Conservation (phyloP, 2,113 vertebrate genomes). For the Speoplatyrhinus poulsoni region DNA sequence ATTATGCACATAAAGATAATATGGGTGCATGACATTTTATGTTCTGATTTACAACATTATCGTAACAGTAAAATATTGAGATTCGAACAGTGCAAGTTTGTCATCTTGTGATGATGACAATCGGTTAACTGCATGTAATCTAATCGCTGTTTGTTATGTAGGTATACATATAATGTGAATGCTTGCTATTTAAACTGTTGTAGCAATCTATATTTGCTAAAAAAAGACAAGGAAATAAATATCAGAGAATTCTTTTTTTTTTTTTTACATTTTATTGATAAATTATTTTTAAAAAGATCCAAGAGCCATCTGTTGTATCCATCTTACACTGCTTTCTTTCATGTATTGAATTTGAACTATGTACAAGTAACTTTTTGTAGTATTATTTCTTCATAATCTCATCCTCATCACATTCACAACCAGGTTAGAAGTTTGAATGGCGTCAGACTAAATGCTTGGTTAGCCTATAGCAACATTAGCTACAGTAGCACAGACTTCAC, state of each 20-base stretch:
- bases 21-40: neutral
- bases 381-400: slow-evolving; percentile 31
- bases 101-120: too few species aligned
- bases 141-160: too few species aligned
- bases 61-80: too few species aligned
- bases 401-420: slow-evolving; percentile 71
- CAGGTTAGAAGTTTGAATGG: slow-evolving; percentile 63
- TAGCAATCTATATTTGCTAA: too few species aligned
- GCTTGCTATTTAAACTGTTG: too few species aligned
- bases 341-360: slow-evolving; percentile 68
- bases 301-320: slow-evolving; percentile 57
- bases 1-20: neutral
- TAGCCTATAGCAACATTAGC: slow-evolving; percentile 60
- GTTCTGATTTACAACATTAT: neutral
- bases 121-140: too few species aligned
- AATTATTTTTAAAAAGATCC: slow-evolving; percentile 83
- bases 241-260: slow-evolving; percentile 30
- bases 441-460: slow-evolving; percentile 56
- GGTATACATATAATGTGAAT: too few species aligned
- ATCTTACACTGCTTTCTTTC: slow-evolving; percentile 54
- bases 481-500: slow-evolving; percentile 45
- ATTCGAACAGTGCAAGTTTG: too few species aligned
- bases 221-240: too few species aligned
- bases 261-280: slow-evolving; percentile 78
- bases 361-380: slow-evolving; percentile 62